Evolutionary conservation across 2,888 invertebrate species (phyloP), one percentile per base, ranked within the genome.

Genomic region (Dasypolia templi): DNA sequence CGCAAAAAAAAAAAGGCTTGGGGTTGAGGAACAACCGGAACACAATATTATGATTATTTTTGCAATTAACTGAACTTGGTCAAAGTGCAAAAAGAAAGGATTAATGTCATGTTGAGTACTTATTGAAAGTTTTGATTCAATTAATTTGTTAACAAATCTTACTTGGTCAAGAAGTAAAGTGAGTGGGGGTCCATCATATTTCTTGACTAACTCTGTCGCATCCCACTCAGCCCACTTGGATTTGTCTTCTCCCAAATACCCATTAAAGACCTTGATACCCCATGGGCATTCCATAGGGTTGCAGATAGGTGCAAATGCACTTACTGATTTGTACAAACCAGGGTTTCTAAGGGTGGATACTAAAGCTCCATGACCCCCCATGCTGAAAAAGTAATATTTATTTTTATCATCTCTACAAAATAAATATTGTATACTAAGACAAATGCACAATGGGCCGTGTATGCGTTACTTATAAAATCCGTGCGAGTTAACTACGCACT

Each of bases 281-380:
- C 99, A 99, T 0, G 98, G 97, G 85, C 98, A 98, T 70, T 97
- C 95, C 4, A 95, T 97, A 0, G 99, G 99, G 94, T 99, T 99
- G 85, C 98, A 97, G 89, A 99, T 99, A 0, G 99, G 99, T 6
- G 99, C 97, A 96, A 99, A 99, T 9, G 99, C 99, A 81, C 99
- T 99, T 0, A 99, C 99, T 14, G 98, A 97, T 89, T 97, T 97
- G 94, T 98, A 99, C 74, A 98, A 94, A 22, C 98, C 98, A 17
- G 99, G 99, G 94, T 99, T 99, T 93, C 98, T 98, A 58, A 99
- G 94, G 9, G 98, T 98, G 90, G 98, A 98, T 69, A 99, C 97
- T 63, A 99, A 93, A 26, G 99, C 99, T 46, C 99, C 99, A 95
- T 99, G 99, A 39, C 99, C 99, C 77, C 99, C 99, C 99, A 99